These are phyloP conservation scores for Tor tambroides DNA, from an alignment of 2,113 vertebrate species.

Conservation along the genomic window DNA sequence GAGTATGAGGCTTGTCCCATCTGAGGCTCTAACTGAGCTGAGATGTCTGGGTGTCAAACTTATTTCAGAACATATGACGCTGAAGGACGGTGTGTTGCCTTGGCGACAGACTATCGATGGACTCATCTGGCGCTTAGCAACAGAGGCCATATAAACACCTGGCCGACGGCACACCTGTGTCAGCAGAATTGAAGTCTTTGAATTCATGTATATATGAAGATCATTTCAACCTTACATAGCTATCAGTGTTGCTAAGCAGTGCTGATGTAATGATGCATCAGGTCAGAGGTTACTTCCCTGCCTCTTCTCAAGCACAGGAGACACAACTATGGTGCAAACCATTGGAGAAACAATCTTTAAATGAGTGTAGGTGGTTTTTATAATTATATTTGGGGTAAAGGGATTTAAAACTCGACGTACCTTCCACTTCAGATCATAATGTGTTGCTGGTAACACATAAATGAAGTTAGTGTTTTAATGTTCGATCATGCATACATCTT, in stretches of 20 bases:
- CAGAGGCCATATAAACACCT: slow-evolving; percentile 49
- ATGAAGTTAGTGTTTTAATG: slow-evolving; percentile 44
- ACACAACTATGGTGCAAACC: neutral
- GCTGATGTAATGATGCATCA: slow-evolving; percentile 11
- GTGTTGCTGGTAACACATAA: slow-evolving; percentile 18
- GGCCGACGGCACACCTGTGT: slow-evolving; percentile 42
- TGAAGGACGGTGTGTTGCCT: slow-evolving; percentile 45
- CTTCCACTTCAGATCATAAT: slow-evolving; percentile 23
- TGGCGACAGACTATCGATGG: slow-evolving; percentile 45
- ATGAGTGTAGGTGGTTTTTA: neutral
- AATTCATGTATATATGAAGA: neutral
- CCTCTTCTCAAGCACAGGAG: neutral
- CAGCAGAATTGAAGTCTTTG: neutral
- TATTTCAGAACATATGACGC: slow-evolving; percentile 34
- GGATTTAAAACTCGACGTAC: neutral
- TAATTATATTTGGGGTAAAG: neutral
- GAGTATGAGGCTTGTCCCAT: neutral
- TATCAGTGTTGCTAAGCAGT: slow-evolving; percentile 14
- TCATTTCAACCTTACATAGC: neutral
- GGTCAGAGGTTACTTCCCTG: neutral
- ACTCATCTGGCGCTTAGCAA: slow-evolving; percentile 48
- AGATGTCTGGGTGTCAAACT: slow-evolving; percentile 31
- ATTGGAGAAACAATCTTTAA: neutral
- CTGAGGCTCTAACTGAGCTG: neutral
- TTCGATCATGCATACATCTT: neutral